Base-by-base conservation (phyloP, 2,113 vertebrate genomes). In the Solenodon paradoxus region DNA sequence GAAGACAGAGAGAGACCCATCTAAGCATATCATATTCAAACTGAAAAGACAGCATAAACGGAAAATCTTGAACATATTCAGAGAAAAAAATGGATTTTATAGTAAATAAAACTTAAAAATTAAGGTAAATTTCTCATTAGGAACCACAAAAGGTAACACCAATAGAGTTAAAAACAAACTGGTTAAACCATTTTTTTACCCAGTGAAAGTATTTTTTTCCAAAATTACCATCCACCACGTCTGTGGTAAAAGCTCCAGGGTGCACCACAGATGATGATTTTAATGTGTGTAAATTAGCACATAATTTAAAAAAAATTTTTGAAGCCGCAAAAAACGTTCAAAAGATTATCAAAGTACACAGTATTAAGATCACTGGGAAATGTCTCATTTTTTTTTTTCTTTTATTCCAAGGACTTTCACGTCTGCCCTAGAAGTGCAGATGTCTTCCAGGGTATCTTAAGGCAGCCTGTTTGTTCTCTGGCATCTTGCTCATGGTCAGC, bases 371-470 rank as follows among this genome's bases (percentile, higher is more conserved):
- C 24, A 19, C 3, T 57, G 45, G 57, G 24, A 75, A 47, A 81
- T 32, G 40, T 7, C 28, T 9, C 8, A 11, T 16, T 40, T n/a
- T 42, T 47, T 22, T n/a, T 2, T 2, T 66, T 88, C 28, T 42
- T 5, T 71, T 10, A n/a, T n/a, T n/a, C 12, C 20, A 32, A 32
- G 11, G 26, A 63, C 9, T 49, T 68, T 30, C 35, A 51, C 26
- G 2, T 20, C 5, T 22, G 6, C 1, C 16, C 15, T 45, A 9
- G 9, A 49, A 26, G 10, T 28, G 0, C 19, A 7, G 38, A 19
- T 3, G 12, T 38, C 45, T 63, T 64, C 47, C 51, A 61, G 0
- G 15, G 10, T 64, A 8, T 6, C 28, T 32, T 9, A 11, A 38
- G 13, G 24, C 4, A 61, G 38, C 12, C 28, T 3, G 20, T 40